Evolutionary conservation across 1,140 invertebrate species (phyloP).

Genomic region (Drosophila pseudoobscura): DNA sequence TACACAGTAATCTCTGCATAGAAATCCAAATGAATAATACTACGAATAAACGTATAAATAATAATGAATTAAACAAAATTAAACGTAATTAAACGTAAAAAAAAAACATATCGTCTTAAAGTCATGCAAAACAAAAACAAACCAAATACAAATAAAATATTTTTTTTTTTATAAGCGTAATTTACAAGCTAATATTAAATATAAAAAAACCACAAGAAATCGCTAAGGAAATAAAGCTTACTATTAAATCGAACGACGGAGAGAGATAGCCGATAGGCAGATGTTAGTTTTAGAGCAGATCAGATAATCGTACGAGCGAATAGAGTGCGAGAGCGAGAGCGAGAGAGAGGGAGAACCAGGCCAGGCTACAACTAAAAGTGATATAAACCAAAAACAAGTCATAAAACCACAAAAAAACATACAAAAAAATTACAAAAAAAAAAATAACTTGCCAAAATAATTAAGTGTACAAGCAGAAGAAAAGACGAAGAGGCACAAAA

Average conservation of each 20-base stretch:
- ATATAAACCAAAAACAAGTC: slow-evolving; percentile 62
- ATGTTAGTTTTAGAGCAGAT: neutral
- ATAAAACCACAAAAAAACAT: slow-evolving; percentile 36
- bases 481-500: slow-evolving; percentile 6
- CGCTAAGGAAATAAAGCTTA: slow-evolving; percentile 59
- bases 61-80: slow-evolving; percentile 10
- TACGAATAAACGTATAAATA: slow-evolving; percentile 33
- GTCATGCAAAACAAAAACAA: slow-evolving; percentile 53
- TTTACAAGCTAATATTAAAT: slow-evolving; percentile 66
- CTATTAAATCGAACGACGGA: slow-evolving; percentile 38
- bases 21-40: slow-evolving; percentile 44
- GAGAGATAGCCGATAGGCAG: slow-evolving; percentile 11
- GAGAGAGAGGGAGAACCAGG: slow-evolving; percentile 35
- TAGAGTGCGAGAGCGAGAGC: slow-evolving; percentile 4
- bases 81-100: slow-evolving; percentile 38
- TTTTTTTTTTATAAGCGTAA: slow-evolving; percentile 71
- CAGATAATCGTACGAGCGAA: neutral
- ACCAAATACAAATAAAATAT: slow-evolving; percentile 30
- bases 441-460: slow-evolving; percentile 73
- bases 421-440: slow-evolving; percentile 21
- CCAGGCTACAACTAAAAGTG: slow-evolving; percentile 66
- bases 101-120: slow-evolving; percentile 79
- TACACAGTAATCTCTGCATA: slow-evolving; percentile 54
- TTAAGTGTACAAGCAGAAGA: slow-evolving; percentile 56
- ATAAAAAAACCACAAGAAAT: slow-evolving; percentile 17